These are phyloP conservation scores for Elysia crispata DNA, from an alignment of 2,888 invertebrate genomes.

Conservation along the genomic window DNA sequence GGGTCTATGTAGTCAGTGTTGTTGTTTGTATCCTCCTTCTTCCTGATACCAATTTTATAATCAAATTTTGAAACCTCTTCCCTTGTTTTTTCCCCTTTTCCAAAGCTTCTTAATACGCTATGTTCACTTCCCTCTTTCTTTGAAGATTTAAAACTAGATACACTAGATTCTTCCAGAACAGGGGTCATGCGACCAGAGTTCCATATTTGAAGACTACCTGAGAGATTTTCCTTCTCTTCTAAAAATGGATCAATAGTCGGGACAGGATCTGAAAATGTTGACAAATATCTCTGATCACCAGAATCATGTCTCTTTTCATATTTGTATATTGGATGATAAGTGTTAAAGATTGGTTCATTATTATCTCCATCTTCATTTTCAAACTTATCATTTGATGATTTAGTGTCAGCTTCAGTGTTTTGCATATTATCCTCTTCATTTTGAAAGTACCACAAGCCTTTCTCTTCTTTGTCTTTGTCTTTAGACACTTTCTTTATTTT, in stretches of 20 bases:
- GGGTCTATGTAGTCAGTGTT: too few relatives aligned
- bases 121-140: slow-evolving; percentile 20
- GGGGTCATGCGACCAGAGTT: neutral
- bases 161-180: neutral
- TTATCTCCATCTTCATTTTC: too few relatives aligned
- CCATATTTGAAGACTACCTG: neutral
- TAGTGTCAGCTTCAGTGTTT: neutral
- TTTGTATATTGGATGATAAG: too few relatives aligned
- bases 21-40: too few relatives aligned
- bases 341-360: too few relatives aligned
- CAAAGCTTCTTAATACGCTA: slow-evolving; percentile 36
- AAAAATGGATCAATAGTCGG: neutral
- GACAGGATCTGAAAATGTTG: slow-evolving; percentile 34
- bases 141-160: neutral
- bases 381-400: neutral
- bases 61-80: neutral
- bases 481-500: slow-evolving; percentile 45
- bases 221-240: neutral
- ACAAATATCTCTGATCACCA: slow-evolving; percentile 19
- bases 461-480: slow-evolving; percentile 41
- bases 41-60: too few relatives aligned
- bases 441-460: slow-evolving; percentile 31
- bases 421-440: slow-evolving; percentile 18
- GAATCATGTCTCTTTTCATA: neutral
- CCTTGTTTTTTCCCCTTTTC: neutral